These are phyloP conservation scores for Druon quercuslanigerum DNA, from an alignment of 1,140 invertebrate species.

Conservation along the genomic window DNA sequence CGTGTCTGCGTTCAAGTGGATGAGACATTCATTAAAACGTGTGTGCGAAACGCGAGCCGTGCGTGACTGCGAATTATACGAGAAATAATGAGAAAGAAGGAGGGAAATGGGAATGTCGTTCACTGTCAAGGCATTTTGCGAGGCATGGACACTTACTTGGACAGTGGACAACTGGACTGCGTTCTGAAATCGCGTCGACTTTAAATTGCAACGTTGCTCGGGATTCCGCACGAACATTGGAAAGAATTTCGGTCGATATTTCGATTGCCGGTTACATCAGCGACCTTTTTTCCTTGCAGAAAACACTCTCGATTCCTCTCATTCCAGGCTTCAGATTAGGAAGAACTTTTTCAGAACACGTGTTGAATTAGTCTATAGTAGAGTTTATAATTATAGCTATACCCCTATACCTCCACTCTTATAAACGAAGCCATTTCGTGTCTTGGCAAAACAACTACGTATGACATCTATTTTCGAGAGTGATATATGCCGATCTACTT, in stretches of 20 bases:
- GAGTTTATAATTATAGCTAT: background rate
- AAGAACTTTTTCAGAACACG: background rate
- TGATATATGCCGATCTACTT: conserved; percentile 49
- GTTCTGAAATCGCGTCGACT: conserved; percentile 47
- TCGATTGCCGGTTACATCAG: conserved; percentile 5
- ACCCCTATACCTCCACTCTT: conserved; percentile 41
- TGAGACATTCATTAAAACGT: background rate
- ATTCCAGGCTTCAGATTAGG: background rate
- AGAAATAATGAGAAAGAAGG: conserved; percentile 44
- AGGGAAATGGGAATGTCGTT: conserved; percentile 43
- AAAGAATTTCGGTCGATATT: conserved; percentile 32
- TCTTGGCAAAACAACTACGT: conserved; percentile 55
- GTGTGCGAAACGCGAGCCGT: background rate
- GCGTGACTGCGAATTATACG: conserved; percentile 47
- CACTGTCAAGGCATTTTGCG: conserved; percentile 41
- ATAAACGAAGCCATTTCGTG: conserved; percentile 43
- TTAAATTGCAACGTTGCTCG: conserved; percentile 40
- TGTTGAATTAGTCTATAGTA: no score
- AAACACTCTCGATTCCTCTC: background rate
- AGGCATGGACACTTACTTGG: conserved; percentile 25
- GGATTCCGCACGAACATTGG: conserved; percentile 28
- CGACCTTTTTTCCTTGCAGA: background rate
- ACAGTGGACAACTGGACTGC: conserved; percentile 11
- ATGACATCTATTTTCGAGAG: conserved; percentile 56
- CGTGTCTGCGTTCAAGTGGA: conserved; percentile 34